Conservation (phyloP, 2,888 invertebrate genomes). For the Cheilosia grossa region DNA sequence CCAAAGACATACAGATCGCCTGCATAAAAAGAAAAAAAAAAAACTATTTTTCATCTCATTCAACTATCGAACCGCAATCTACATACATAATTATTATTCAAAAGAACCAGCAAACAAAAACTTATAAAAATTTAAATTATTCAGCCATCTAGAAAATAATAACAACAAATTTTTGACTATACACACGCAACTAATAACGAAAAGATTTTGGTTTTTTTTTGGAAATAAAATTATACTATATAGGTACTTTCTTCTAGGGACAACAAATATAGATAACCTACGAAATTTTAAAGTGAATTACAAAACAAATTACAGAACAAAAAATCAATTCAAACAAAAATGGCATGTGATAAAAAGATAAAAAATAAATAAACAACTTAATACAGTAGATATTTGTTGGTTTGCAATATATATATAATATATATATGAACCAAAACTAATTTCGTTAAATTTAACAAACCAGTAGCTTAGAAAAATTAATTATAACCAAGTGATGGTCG, state of each 20-base stretch:
- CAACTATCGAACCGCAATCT: slow-evolving; percentile 22
- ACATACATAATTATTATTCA: slow-evolving; percentile 68
- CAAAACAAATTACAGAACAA: slow-evolving; percentile 7
- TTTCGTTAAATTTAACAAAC: slow-evolving; percentile 76
- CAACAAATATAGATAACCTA: slow-evolving; percentile 40
- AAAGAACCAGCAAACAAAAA: slow-evolving; percentile 30
- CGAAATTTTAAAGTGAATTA: slow-evolving; percentile 33
- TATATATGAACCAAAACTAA: slow-evolving; percentile 57
- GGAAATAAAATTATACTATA: slow-evolving; percentile 24
- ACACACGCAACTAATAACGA: slow-evolving; percentile 16
- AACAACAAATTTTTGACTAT: slow-evolving; percentile 49
- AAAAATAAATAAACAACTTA: slow-evolving; percentile 16
- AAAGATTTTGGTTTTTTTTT: slow-evolving; percentile 36
- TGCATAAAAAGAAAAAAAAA: not conserved
- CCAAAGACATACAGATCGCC: not conserved
- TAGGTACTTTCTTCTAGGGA: slow-evolving; percentile 5
- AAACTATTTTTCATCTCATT: slow-evolving; percentile 21
- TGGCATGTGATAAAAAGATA: slow-evolving; percentile 69
- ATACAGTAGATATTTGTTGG: slow-evolving; percentile 53
- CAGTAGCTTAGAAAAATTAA: slow-evolving; percentile 77
- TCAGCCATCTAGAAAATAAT: slow-evolving; percentile 41
- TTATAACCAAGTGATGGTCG: slow-evolving; percentile 75
- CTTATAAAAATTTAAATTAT: slow-evolving; percentile 34
- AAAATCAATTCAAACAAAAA: slow-evolving; percentile 73
- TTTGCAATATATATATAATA: slow-evolving; percentile 45